phyloP scores from a whole-genome alignment of 2,113 vertebrate genomes.

The Arizona elegans region DNA sequence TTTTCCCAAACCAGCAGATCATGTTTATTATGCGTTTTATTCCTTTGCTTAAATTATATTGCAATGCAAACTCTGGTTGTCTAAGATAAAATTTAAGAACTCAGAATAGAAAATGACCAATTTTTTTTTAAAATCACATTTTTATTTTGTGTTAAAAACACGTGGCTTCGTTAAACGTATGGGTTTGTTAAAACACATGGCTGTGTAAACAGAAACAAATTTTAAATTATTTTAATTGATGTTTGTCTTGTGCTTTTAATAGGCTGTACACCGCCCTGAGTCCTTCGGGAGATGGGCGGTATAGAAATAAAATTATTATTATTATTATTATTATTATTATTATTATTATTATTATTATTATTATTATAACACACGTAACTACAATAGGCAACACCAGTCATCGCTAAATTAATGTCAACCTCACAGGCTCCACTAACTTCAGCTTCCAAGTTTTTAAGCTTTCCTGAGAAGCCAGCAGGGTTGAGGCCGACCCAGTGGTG shows the following conservation, averaged over 20 bases:
- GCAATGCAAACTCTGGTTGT: not conserved
- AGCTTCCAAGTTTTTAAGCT: not conserved
- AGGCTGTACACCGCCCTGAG: too few species aligned
- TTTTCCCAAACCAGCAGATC: fast-evolving
- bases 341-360: too few species aligned
- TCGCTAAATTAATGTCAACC: not conserved
- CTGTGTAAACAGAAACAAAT: not conserved
- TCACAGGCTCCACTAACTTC: not conserved
- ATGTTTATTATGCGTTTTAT: not conserved
- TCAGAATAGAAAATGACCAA: not conserved
- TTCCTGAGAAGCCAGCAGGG: not conserved
- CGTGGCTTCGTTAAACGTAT: not conserved
- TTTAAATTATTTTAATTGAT: too few species aligned
- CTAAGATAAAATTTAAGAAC: not conserved
- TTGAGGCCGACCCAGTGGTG: not conserved
- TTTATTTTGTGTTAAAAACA: not conserved
- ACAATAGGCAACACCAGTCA: not conserved
- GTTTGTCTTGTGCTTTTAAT: too few species aligned
- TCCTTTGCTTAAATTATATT: not conserved
- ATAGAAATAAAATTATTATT: too few species aligned
- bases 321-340: too few species aligned
- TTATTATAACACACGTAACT: not conserved
- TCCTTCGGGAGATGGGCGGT: too few species aligned
- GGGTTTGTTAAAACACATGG: not conserved
- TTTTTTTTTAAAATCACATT: not conserved